Evolutionary conservation across 2,888 invertebrate genomes (phyloP), one percentile per base, ranked within the genome.

Genomic region (Kryphioiulus occultus): DNA sequence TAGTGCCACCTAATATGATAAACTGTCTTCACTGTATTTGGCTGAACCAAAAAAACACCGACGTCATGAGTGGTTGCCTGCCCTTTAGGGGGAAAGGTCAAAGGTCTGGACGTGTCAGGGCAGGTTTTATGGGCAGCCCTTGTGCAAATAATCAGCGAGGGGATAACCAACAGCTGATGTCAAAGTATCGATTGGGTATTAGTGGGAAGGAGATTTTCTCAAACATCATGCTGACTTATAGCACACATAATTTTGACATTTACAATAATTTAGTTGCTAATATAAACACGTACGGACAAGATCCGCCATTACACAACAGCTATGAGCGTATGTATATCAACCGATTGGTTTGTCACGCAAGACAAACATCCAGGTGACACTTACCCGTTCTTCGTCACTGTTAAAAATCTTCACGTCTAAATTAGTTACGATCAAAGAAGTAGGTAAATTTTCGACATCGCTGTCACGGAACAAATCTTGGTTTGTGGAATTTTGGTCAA

Each of bases 401-500:
- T 93, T 94, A 91, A 97, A 97, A 87, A 97, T 95, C 89, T 95
- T 94, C 89, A 95, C 95, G 91, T 96, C 95, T 89, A 97, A 95
- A 92, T 97, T 97, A 86, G 97, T 97, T 87, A 97, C 96, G 90
- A 97, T 97, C 85, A 97, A 94, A 86, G 97, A 97, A 90, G 95
- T 96, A 47, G 97, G 97, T 90, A 97, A 93, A 92, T 95, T 95
- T 89, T 94, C 93, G 91, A 96, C 96, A 89, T 95, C 94, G 89
- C 94, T 93, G 22, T 30, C 26, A 42, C 39, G 44, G 17, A 39
- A 39, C 22, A 42, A 30, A 44, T 85, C 85, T 42, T 39, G 42
- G 22, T 85, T 17, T n/a, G 17, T 22, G 30, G 42, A 39, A 85
- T 42, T 85, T 30, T 9, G n/a, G 19, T 83, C 83, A 83, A 83